phyloP scores from a whole-genome alignment of 2,888 invertebrate genomes.

The Nomada hirtipes region DNA sequence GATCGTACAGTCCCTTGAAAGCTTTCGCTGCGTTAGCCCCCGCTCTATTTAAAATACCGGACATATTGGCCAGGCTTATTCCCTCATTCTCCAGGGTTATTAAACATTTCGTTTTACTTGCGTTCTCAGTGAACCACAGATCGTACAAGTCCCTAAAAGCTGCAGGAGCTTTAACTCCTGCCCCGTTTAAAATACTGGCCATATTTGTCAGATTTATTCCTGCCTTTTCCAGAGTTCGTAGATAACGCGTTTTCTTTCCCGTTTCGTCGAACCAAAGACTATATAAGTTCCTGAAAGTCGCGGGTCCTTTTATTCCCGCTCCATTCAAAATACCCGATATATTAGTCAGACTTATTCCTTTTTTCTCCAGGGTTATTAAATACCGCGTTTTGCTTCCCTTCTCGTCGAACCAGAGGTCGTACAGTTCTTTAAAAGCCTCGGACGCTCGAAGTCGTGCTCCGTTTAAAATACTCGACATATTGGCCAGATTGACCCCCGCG shows the following conservation, averaged over 20 bases:
- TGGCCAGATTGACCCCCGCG: too few species aligned
- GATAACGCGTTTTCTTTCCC: conserved; percentile 34
- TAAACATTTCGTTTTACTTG: conserved; percentile 47
- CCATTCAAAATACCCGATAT: conserved; percentile 68
- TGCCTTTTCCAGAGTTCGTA: background rate
- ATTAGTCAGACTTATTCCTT: conserved; percentile 62
- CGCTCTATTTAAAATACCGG: conserved; percentile 66
- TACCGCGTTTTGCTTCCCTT: background rate
- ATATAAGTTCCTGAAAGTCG: conserved; percentile 11
- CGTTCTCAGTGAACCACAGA: conserved; percentile 66
- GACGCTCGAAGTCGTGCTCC: too few species aligned
- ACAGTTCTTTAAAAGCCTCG: background rate
- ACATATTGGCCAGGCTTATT: conserved; percentile 65
- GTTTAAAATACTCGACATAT: too few species aligned
- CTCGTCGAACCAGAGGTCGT: background rate
- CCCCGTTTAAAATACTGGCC: conserved; percentile 65
- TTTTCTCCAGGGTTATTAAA: background rate
- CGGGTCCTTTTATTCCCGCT: conserved; percentile 57
- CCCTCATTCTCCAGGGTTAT: conserved; percentile 5
- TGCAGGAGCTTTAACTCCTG: conserved; percentile 62
- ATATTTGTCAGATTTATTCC: conserved; percentile 59
- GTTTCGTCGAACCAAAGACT: background rate
- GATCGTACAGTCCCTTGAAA: conserved; percentile 49
- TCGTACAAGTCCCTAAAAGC: conserved; percentile 72
- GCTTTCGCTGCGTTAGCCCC: conserved; percentile 58